A percentile compares a stretch with the other conserved stretches of the same genome.
These are phyloP conservation scores for Orthosia cruda DNA, from an alignment of 2,888 invertebrate species.

Conservation along the genomic window DNA sequence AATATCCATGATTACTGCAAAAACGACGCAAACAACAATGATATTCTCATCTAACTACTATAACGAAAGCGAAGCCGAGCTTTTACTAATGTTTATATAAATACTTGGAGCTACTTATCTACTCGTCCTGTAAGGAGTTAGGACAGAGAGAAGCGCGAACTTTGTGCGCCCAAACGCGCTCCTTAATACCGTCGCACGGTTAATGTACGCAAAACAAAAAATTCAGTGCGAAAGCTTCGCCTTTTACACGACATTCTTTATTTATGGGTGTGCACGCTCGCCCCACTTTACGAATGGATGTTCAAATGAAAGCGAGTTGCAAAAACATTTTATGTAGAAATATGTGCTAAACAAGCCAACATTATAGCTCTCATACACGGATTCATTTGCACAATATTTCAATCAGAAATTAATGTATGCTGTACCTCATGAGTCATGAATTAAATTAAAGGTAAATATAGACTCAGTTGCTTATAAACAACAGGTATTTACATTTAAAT, in stretches of 20 bases:
- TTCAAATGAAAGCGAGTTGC: conserved; percentile 78
- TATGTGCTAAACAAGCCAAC: conserved; percentile 55
- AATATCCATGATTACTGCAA: conserved; percentile 6
- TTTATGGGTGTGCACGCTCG: conserved; percentile 81
- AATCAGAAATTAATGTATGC: background rate
- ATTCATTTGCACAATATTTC: conserved; percentile 32
- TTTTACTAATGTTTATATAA: conserved; percentile 45
- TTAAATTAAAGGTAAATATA: background rate
- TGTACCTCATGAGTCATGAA: background rate
- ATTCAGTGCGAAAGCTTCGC: conserved; percentile 73
- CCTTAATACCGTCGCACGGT: conserved; percentile 60
- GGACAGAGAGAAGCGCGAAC: conserved; percentile 12
- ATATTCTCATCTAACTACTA: conserved; percentile 29
- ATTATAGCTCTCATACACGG: conserved; percentile 31
- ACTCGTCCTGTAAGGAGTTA: conserved; percentile 25
- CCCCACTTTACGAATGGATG: conserved; percentile 81
- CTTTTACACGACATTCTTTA: conserved; percentile 82
- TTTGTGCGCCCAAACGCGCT: conserved; percentile 45
- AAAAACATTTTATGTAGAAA: conserved; percentile 66
- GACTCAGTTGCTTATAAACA: too few species aligned
- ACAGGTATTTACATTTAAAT: too few species aligned
- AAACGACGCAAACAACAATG: conserved; percentile 18
- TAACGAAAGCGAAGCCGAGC: background rate
- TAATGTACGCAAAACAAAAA: conserved; percentile 77
- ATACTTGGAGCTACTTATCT: conserved; percentile 40